A percentile compares a stretch with the other conserved stretches of the same genome.
Conservation (phyloP, 2,888 invertebrate genomes). For the Pristionchus entomophagus region DNA sequence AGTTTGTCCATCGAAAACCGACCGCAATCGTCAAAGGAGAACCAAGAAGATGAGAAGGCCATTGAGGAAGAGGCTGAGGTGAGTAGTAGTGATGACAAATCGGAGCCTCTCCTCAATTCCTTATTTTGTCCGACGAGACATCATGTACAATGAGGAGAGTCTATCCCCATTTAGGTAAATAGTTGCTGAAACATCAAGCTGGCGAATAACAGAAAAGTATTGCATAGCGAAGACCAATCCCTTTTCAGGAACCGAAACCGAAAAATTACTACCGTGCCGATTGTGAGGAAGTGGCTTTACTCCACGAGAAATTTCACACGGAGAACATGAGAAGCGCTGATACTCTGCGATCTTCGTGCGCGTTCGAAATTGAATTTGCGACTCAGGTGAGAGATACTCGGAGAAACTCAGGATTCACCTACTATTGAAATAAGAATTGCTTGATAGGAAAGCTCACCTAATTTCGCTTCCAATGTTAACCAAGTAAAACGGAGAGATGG, state of each 20-base stretch:
- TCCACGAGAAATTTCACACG: neutral
- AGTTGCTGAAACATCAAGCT: neutral
- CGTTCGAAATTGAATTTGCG: neutral
- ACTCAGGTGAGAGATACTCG: neutral
- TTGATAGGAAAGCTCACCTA: no score
- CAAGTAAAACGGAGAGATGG: no score
- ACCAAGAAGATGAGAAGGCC: neutral
- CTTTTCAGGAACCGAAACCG: neutral
- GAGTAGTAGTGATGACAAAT: neutral
- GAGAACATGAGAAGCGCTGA: neutral
- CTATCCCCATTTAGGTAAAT: neutral
- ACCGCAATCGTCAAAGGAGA: constrained; percentile 1
- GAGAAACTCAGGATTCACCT: no score
- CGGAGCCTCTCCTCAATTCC: no score
- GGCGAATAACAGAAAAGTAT: no score
- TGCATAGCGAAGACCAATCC: neutral
- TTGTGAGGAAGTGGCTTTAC: neutral
- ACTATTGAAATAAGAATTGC: no score
- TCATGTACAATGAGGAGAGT: no score
- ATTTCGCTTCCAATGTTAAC: no score
- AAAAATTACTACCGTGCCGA: neutral
- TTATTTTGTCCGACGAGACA: no score
- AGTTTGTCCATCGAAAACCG: neutral
- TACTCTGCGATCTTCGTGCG: neutral
- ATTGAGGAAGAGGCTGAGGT: neutral